phyloP scores from a whole-genome alignment of 2,797 vertebrate species.

The Silurus lanzhouensis region DNA sequence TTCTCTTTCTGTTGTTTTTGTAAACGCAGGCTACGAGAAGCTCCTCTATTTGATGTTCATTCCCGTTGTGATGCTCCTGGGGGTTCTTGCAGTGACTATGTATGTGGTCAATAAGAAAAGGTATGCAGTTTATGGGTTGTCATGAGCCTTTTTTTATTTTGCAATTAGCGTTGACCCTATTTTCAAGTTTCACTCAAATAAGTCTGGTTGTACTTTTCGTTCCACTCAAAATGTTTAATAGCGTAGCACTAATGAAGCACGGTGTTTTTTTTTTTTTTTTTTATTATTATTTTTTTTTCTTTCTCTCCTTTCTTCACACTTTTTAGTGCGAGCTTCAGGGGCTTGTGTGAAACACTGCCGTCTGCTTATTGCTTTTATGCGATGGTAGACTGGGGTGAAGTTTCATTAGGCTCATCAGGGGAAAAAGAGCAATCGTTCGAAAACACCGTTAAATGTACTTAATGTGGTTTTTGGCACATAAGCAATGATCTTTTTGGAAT shows the following conservation, averaged over 20 bases:
- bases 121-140: constrained; percentile 64
- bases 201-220: constrained; percentile 32
- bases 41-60: constrained; percentile 84
- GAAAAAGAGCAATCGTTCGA: constrained; percentile 29
- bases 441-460: constrained; percentile 32
- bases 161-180: constrained; percentile 14
- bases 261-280: constrained; percentile 22
- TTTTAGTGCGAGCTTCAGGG: constrained; percentile 38
- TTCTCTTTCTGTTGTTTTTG: constrained; percentile 15
- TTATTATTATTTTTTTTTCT: not conserved
- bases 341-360: constrained; percentile 30
- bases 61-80: constrained; percentile 75
- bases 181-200: constrained; percentile 6
- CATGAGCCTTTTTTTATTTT: not conserved
- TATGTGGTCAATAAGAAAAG: constrained; percentile 87
- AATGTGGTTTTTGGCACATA: constrained; percentile 23
- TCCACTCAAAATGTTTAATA: constrained; percentile 45
- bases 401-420: constrained; percentile 35
- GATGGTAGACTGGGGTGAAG: constrained; percentile 35
- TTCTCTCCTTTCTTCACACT: constrained; percentile 24
- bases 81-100: constrained; percentile 72
- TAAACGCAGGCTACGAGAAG: constrained; percentile 79
- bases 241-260: constrained; percentile 37
- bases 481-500: not conserved
- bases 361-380: constrained; percentile 9